A percentile compares a stretch with the other conserved stretches of the same genome.
Conservation (phyloP, 23 tunicate species). For the Corella eumyota region DNA sequence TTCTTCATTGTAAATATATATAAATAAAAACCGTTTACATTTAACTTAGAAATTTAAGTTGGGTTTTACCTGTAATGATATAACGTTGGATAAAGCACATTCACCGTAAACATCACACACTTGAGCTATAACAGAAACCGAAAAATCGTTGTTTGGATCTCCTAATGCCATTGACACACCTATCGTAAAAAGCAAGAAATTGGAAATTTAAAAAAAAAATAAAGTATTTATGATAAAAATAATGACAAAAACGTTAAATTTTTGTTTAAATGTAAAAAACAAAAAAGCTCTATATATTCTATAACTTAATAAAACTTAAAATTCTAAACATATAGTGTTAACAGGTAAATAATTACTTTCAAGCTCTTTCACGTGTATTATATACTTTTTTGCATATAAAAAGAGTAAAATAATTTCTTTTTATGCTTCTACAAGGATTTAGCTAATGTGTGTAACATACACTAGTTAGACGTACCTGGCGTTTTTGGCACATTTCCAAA, state of each 20-base stretch:
- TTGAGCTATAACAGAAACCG: constrained; percentile 68
- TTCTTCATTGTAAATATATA: no score
- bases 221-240: not conserved
- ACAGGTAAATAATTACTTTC: no score
- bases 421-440: no score
- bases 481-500: constrained; percentile 79
- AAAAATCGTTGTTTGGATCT: constrained; percentile 41
- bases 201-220: not conserved
- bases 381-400: no score
- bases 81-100: constrained; percentile 81
- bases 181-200: not conserved
- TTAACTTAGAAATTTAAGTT: not conserved
- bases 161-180: constrained; percentile 94
- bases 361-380: no score
- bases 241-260: not conserved
- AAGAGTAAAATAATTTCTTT: no score
- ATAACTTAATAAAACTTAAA: no score
- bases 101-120: constrained; percentile 92
- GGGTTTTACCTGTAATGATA: constrained; percentile 45
- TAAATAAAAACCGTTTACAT: no score
- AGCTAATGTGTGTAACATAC: no score
- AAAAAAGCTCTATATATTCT: not conserved
- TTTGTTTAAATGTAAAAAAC: not conserved
- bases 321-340: no score
- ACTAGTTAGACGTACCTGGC: constrained; percentile 52